phyloP scores from a whole-genome alignment of 2,797 vertebrate genomes.

The Lutra lutra region DNA sequence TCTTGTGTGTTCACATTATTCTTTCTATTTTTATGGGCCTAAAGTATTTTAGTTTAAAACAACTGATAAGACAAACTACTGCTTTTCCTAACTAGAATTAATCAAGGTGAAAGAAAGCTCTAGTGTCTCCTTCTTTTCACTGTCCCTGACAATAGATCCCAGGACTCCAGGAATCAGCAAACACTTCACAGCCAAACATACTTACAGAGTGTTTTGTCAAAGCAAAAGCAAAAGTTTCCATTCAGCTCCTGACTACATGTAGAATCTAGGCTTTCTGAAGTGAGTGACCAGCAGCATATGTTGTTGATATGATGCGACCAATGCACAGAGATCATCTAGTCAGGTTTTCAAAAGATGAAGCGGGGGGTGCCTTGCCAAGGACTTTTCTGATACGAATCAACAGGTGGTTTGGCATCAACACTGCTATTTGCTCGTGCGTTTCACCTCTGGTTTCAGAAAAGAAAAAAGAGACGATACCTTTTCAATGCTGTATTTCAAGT shows the following conservation, averaged over 20 bases:
- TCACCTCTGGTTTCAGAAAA: conserved; percentile 82
- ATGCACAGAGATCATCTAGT: conserved; percentile 42
- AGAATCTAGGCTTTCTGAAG: conserved; percentile 53
- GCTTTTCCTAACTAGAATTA: conserved; percentile 33
- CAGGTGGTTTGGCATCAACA: conserved; percentile 81
- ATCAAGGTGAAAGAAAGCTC: not conserved
- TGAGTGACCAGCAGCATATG: conserved; percentile 51
- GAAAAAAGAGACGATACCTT: conserved; percentile 83
- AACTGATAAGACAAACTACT: not conserved
- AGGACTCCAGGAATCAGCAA: conserved; percentile 33
- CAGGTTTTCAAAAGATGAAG: conserved; percentile 59
- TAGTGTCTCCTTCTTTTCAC: not conserved
- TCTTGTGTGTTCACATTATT: not conserved
- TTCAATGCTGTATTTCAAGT: conserved; percentile 85
- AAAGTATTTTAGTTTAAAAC: conserved; percentile 31
- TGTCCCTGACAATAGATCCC: not conserved
- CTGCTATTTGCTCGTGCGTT: conserved; percentile 79
- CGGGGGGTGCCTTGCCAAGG: conserved; percentile 65
- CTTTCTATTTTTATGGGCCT: not conserved
- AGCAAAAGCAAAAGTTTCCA: conserved; percentile 41
- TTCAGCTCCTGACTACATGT: conserved; percentile 5
- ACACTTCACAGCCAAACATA: conserved; percentile 11
- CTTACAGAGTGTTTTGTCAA: conserved; percentile 36
- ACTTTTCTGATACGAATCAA: conserved; percentile 77
- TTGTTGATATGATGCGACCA: conserved; percentile 62